Base-by-base conservation (phyloP, 2,888 invertebrate genomes). In the Apotomis capreana region DNA sequence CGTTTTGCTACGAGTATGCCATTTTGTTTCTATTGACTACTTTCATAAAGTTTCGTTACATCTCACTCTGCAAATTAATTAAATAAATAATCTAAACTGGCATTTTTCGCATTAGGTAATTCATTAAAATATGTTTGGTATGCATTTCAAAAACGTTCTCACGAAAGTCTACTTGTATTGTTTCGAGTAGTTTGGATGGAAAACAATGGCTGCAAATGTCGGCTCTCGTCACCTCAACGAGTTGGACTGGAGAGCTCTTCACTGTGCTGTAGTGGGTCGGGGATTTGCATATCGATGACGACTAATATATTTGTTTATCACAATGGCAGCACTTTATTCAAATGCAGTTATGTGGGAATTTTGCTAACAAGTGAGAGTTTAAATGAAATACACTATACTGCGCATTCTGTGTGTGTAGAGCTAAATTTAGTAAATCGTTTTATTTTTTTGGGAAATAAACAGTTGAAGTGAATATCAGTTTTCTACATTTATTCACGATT, bases 211-310 rank as follows among this genome's bases (percentile, higher is more conserved):
- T 79, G 85, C 80, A 79, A 89, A 89, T 85, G 87, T 84, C 80
- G 77, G 78, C 84, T 87, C 83, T 82, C 79, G 78, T 79, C 82
- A 78, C 81, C 78, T 75, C 80, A 75, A 80, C 78, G 74, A 79
- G 78, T 76, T 84, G 72, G 78, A 78, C 75, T 84, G 71, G 78
- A 88, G 90, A 81, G 88, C 87, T 82, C 91, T 92, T 80, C 76
- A 84, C 74, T 76, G 74, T 78, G 82, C 74, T 76, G 74, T 78
- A 83, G 80, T 82, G 80, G 60, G 40, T 79, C 81, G 83, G 83
- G 84, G 87, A 88, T 92, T 92, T 92, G 92, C 92, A 92, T 92
- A 92, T 90, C 92, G 89, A 84, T 90, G 84, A 83, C 85, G 81
- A 79, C 67, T 73, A 67, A 74, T 68, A 58, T 59, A 59, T 70